A percentile compares a stretch with the other conserved stretches of the same genome.
phyloP scores from a whole-genome alignment of 37 sponge, comb jelly and placozoan species.

The Aplysina aerophoba region DNA sequence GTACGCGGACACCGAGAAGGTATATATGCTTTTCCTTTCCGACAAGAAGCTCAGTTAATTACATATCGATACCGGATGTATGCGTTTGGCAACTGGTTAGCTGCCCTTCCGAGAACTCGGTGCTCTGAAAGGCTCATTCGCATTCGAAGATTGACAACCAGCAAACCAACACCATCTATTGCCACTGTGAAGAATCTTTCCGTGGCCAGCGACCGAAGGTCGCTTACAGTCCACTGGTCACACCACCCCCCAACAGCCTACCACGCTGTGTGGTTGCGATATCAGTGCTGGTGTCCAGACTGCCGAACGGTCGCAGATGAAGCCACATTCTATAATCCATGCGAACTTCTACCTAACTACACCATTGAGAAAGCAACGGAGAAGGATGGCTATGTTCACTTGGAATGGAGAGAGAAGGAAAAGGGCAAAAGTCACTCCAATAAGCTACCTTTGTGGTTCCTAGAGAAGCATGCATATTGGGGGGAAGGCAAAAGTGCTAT shows the following conservation, averaged over 20 bases:
- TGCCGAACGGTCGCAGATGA: not conserved
- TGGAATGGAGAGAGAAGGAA: slow-evolving; percentile 36
- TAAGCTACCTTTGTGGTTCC: not conserved
- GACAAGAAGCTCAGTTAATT: too few relatives aligned
- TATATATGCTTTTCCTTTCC: too few relatives aligned
- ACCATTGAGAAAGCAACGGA: not conserved
- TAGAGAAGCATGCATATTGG: not conserved
- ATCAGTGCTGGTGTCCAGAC: not conserved
- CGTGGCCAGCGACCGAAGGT: too few relatives aligned
- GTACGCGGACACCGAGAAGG: too few relatives aligned
- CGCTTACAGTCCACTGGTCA: too few relatives aligned
- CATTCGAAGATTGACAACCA: too few relatives aligned
- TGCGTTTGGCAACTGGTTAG: too few relatives aligned
- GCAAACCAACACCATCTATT: too few relatives aligned
- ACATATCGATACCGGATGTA: too few relatives aligned
- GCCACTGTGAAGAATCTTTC: too few relatives aligned
- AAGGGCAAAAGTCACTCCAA: slow-evolving; percentile 49
- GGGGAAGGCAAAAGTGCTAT: not conserved
- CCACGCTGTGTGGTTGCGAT: not conserved
- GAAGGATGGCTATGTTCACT: not conserved
- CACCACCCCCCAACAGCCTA: not conserved
- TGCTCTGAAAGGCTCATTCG: too few relatives aligned
- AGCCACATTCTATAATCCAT: not conserved
- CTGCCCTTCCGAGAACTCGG: too few relatives aligned
- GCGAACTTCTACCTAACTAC: not conserved